phyloP scores from a whole-genome alignment of 2,888 invertebrate species.

The Stenolophus ochropezus region DNA sequence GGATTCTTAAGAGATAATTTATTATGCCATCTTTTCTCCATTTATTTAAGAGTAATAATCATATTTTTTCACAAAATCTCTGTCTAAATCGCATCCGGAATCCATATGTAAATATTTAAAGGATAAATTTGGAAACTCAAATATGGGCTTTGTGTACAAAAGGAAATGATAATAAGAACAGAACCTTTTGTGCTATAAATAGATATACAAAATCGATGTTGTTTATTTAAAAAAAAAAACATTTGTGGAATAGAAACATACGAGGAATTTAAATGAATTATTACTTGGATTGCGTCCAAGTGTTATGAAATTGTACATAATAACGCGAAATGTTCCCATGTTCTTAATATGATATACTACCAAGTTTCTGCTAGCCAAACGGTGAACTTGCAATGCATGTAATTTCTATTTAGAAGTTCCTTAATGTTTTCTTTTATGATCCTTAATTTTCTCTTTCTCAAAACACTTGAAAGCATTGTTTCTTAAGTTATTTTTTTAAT shows the following conservation, averaged over 20 bases:
- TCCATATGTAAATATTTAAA: neutral
- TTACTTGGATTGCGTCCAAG: neutral
- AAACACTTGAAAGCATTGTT: no score
- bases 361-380: neutral
- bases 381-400: neutral
- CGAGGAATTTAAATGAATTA: neutral
- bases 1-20: no score
- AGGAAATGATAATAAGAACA: neutral
- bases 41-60: neutral
- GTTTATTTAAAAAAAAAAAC: neutral
- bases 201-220: neutral
- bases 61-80: no score
- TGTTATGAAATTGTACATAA: neutral
- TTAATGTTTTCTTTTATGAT: neutral
- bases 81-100: neutral
- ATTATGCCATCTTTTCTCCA: neutral
- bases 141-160: neutral
- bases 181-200: no score
- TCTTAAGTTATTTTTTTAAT: no score
- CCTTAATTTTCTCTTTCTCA: no score
- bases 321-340: neutral
- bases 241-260: neutral
- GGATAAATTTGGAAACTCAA: neutral
- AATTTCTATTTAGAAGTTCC: neutral
- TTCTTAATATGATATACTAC: neutral